Evolutionary conservation across 1,140 invertebrate species (phyloP).

Genomic region (Asobara japonica): DNA sequence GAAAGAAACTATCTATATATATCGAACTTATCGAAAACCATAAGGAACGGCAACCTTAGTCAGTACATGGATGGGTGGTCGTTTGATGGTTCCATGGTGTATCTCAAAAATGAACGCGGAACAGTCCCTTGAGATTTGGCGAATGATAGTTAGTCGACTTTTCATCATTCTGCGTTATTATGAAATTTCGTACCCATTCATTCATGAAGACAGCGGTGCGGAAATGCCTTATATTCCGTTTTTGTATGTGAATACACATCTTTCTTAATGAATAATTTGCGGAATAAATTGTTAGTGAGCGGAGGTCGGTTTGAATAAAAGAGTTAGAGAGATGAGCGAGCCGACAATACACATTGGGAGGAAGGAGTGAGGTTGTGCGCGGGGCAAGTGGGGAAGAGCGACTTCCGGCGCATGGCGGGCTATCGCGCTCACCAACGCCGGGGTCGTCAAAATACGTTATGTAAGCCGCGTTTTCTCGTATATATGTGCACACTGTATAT

Average conservation of each 20-base stretch:
- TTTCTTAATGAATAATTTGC: background rate
- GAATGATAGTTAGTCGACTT: no score
- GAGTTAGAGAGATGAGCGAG: conserved; percentile 31
- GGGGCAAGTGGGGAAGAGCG: conserved; percentile 36
- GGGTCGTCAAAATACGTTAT: conserved; percentile 50
- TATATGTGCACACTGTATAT: conserved; percentile 22
- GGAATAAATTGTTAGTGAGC: background rate
- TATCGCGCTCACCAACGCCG: conserved; percentile 37
- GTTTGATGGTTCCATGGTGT: no score
- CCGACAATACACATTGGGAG: conserved; percentile 24
- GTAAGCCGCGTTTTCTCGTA: conserved; percentile 37
- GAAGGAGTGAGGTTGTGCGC: conserved; percentile 25
- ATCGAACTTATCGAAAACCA: no score
- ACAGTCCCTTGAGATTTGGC: no score
- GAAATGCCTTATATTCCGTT: background rate
- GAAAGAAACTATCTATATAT: no score
- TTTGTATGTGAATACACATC: background rate
- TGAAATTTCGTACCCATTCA: no score
- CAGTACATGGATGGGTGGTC: no score
- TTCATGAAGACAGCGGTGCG: no score
- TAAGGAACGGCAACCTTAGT: no score
- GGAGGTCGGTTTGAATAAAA: conserved; percentile 25
- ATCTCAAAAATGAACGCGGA: no score
- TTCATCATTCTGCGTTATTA: no score
- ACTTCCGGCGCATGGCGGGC: conserved; percentile 42